Percentiles rank a stretch among this genome's conserved stretches.
Evolutionary conservation across 2,888 invertebrate genomes (phyloP).

Genomic region (Hydraecia micacea): DNA sequence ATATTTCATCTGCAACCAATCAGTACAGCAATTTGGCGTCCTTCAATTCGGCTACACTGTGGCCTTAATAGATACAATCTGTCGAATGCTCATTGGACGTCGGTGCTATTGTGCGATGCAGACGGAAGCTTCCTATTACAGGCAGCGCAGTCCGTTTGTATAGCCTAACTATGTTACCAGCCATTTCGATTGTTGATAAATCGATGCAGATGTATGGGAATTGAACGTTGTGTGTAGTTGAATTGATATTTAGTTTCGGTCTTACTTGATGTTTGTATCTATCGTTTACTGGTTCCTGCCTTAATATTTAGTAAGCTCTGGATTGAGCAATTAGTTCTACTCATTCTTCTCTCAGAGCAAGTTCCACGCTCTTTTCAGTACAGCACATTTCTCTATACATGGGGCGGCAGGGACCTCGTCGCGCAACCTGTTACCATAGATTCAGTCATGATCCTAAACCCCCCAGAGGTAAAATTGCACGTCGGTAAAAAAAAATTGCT

Average conservation of each 20-base stretch:
- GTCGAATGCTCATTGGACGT: slow-evolving; percentile 63
- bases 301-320: background rate
- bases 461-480: too few species aligned
- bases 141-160: slow-evolving; percentile 72
- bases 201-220: slow-evolving; percentile 43
- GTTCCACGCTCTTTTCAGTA: background rate
- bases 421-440: background rate
- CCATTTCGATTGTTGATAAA: slow-evolving; percentile 62
- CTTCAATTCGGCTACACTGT: slow-evolving; percentile 54
- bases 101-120: slow-evolving; percentile 64
- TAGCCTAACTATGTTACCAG: slow-evolving; percentile 64
- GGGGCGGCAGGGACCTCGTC: background rate
- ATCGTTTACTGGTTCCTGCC: background rate
- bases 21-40: slow-evolving; percentile 56
- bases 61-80: slow-evolving; percentile 69
- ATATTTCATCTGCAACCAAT: slow-evolving; percentile 53
- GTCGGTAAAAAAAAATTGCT: background rate
- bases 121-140: slow-evolving; percentile 69
- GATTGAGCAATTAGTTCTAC: background rate
- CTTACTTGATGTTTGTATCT: background rate
- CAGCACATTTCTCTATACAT: background rate
- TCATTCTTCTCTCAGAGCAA: background rate
- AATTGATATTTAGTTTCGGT: slow-evolving; percentile 27
- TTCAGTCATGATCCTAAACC: background rate
- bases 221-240: slow-evolving; percentile 10